Base-by-base conservation (phyloP, 2,113 vertebrate genomes). In the Oceanites oceanicus region DNA sequence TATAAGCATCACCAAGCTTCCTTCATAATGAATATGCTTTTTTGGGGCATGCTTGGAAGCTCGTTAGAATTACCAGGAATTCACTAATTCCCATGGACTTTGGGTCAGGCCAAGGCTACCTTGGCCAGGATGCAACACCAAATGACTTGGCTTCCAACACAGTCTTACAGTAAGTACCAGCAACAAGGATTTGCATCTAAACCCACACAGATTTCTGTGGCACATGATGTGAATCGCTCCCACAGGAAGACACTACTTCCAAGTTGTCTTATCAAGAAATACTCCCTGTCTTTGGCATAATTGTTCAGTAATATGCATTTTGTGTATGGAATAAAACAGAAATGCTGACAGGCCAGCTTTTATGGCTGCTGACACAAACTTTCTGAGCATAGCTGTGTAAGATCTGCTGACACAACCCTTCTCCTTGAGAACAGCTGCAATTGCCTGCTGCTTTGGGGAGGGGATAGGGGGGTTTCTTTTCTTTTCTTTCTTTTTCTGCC, bases 301-400 rank as follows among this genome's bases (percentile, higher is more conserved):
- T 92, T 95, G 91, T 97, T 98, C 97, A 96, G 94, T 75, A 88
- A 73, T 71, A 88, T 58, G 65, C 84, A 96, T 95, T 97, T 95
- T 78, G 47, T 91, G 40, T 88, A 90, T 67, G 44, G 94, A 74
- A 95, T 88, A 85, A 93, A 96, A 94, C 74, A 96, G 96, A 97
- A 98, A 94, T 97, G 97, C 97, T 98, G 98, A 97, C 91, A 55
- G 84, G 66, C 65, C 79, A 87, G 84, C 84, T 81, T 96, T 96
- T 85, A 87, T 62, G 88, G 56, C 58, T 98, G 98, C 98, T 98
- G 97, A 98, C 95, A 94, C 92, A 86, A 90, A 94, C 66, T 90
- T 97, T 97, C 87, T 83, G 79, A 96, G 88, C 49, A 11, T n/a
- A 68, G 53, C 93, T 90, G 65, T 88, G 22, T 61, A 74, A 93